Percentiles rank a stretch among this genome's conserved stretches.
Evolutionary conservation across 1,140 invertebrate genomes (phyloP).

Genomic region (Drosophila setifemur): DNA sequence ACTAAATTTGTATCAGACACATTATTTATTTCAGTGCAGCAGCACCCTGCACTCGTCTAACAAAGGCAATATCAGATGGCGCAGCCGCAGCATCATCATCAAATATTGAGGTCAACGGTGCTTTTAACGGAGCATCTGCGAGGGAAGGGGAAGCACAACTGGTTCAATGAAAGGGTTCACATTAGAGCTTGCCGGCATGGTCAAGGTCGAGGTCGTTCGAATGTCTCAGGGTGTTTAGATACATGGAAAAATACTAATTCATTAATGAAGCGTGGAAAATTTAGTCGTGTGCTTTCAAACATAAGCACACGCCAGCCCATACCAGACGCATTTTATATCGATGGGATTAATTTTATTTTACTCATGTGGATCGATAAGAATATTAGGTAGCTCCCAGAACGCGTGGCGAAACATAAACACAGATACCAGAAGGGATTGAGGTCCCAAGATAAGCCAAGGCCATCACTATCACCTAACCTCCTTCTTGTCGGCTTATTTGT

Average conservation of each 20-base stretch:
- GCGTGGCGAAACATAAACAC: constrained; percentile 25
- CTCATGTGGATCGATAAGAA: constrained; percentile 3
- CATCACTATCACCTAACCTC: neutral
- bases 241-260: constrained; percentile 49
- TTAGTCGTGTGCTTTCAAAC: neutral
- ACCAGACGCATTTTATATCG: neutral
- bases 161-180: constrained; percentile 29
- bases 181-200: constrained; percentile 37
- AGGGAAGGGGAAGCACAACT: constrained; percentile 16
- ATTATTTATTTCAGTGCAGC: neutral
- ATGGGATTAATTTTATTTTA: neutral
- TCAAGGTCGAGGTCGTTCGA: constrained; percentile 52
- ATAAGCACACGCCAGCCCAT: neutral
- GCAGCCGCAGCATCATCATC: constrained; percentile 14
- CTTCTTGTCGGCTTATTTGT: neutral
- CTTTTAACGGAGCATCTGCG: constrained; percentile 56
- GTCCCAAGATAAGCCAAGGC: neutral
- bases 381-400: neutral
- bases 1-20: no score
- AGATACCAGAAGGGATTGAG: constrained; percentile 10
- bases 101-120: constrained; percentile 66
- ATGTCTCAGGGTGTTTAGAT: constrained; percentile 11
- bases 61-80: constrained; percentile 1
- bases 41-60: no score
- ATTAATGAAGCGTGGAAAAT: constrained; percentile 45